These are phyloP conservation scores for Syngnathus scovelli DNA, from an alignment of 2,113 vertebrate species.

Conservation along the genomic window DNA sequence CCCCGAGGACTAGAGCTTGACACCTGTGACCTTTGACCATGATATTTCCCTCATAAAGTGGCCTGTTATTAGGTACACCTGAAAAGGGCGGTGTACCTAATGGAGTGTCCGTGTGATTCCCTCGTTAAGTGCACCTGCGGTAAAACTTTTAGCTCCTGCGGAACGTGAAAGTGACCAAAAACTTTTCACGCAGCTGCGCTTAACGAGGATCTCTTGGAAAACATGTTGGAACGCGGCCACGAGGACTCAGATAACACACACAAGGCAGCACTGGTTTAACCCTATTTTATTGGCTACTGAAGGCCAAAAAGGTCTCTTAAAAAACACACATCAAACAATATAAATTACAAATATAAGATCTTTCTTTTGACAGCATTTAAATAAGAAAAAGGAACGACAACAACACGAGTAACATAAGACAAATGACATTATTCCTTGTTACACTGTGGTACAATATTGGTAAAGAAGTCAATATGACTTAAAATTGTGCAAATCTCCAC, in stretches of 20 bases:
- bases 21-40: too few relatives aligned
- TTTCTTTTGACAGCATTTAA: constrained; percentile 65
- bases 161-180: too few relatives aligned
- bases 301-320: constrained; percentile 43
- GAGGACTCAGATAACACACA: background rate
- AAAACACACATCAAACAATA: constrained; percentile 41
- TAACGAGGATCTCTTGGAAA: too few relatives aligned
- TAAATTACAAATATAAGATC: constrained; percentile 64
- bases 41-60: too few relatives aligned
- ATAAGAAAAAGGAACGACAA: constrained; percentile 46
- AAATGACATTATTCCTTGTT: constrained; percentile 38
- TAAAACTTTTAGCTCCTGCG: too few relatives aligned
- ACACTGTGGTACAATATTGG: constrained; percentile 47
- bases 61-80: too few relatives aligned
- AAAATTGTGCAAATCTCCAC: constrained; percentile 44
- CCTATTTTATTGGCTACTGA: constrained; percentile 65
- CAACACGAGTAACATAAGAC: constrained; percentile 32
- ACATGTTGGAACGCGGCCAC: too few relatives aligned
- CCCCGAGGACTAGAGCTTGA: too few relatives aligned
- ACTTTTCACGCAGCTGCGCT: too few relatives aligned
- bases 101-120: too few relatives aligned
- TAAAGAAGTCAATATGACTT: constrained; percentile 75
- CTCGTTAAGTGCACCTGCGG: too few relatives aligned
- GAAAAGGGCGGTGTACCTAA: too few relatives aligned
- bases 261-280: constrained; percentile 25